phyloP scores from a whole-genome alignment of 2,888 invertebrate species.

The Myopa tessellatipennis region DNA sequence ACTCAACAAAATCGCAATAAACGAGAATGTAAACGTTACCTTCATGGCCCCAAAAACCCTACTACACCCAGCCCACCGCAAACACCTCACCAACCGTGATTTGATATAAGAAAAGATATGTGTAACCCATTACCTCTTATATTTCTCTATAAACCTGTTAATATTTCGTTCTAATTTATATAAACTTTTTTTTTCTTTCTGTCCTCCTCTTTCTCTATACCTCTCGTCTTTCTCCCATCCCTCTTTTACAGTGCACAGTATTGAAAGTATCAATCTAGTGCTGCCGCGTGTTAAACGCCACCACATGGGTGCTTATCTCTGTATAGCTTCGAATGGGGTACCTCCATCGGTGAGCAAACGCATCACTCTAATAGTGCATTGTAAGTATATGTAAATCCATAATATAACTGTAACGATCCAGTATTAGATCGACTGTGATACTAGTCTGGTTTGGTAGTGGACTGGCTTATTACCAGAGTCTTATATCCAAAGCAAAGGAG shows the following conservation, averaged over 20 bases:
- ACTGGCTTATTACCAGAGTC: too few relatives aligned
- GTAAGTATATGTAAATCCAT: conserved; percentile 70
- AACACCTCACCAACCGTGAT: too few relatives aligned
- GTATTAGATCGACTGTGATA: too few relatives aligned
- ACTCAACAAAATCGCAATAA: background rate
- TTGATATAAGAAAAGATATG: too few relatives aligned
- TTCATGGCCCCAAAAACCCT: too few relatives aligned
- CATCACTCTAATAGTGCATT: conserved; percentile 86
- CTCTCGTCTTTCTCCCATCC: background rate
- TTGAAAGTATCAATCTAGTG: conserved; percentile 77
- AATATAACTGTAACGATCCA: too few relatives aligned
- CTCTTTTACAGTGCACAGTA: conserved; percentile 71
- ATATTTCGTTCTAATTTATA: too few relatives aligned
- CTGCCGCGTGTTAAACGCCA: conserved; percentile 78
- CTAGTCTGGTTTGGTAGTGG: too few relatives aligned
- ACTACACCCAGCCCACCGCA: too few relatives aligned
- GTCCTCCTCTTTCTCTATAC: background rate
- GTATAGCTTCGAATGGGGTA: conserved; percentile 85
- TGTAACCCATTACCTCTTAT: too few relatives aligned
- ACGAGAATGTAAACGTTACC: background rate
- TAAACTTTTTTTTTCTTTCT: background rate
- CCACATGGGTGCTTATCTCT: conserved; percentile 84
- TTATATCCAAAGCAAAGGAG: too few relatives aligned
- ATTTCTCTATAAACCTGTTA: too few relatives aligned
- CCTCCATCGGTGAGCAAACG: conserved; percentile 91